Evolutionary conservation across 1,140 invertebrate genomes (phyloP), one percentile per base, ranked within the genome.

Genomic region (Elysia chlorotica): DNA sequence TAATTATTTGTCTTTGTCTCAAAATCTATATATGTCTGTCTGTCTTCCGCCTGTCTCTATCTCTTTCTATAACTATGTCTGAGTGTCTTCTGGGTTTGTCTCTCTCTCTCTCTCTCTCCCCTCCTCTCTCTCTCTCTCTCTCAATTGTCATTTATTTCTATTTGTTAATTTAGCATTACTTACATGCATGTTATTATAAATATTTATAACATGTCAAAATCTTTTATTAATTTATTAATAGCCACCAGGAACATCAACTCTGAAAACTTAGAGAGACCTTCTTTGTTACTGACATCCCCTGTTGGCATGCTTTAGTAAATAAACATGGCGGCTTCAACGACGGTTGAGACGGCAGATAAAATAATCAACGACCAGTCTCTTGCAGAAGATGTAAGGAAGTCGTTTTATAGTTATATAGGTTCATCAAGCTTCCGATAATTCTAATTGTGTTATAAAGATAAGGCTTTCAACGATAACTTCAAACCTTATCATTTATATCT

Each of bases 281-380:
- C 10, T 48, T 48, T 48, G 41, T 14, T 10, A 48, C 10, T 48
- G 41, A 48, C n/a, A 48, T 1, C 35, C 41, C 65, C 56, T 68
- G 65, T 68, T 56, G 65, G 65, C 31, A 56, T 81, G 78, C 77
- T 82, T 81, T n/a, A n/a, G n/a, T n/a, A n/a, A n/a, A n/a, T n/a
- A 74, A 74, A 80, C 71, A 83, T 83, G 82, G 79, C 80, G 69
- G 63, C 78, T n/a, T 31, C 67, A 10, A 74, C 79, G 74, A 79
- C 79, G 71, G 77, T 73, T 61, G 69, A 80, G 38, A 65, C 78
- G 63, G 81, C 82, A 2, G 62, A 79, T 23, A 67, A 78, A 68
- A 78, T 83, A 41, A 74, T 83, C 30, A 78, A 79, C 35, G 82
- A 83, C 66, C 74, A 78, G 59, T 72, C 80, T 23, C 69, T 83